phyloP scores from a whole-genome alignment of 2,797 vertebrate genomes.

The Liasis olivaceus region DNA sequence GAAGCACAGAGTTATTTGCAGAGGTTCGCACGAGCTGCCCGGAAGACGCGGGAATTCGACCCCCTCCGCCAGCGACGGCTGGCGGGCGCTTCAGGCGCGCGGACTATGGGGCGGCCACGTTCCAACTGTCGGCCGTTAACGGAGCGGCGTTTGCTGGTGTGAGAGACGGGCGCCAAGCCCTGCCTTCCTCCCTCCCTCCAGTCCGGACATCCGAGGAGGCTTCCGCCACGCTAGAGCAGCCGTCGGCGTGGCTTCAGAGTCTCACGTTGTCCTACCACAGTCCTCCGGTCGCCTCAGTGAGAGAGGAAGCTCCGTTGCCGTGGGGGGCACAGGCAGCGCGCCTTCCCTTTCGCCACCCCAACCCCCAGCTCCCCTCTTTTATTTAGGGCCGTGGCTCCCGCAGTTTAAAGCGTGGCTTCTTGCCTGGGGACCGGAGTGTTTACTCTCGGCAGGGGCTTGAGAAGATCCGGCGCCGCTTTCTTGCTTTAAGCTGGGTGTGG shows the following conservation, averaged over 20 bases:
- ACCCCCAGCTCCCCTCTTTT: too few relatives aligned
- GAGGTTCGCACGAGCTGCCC: neutral
- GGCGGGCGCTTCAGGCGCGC: neutral
- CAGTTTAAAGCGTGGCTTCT: neutral
- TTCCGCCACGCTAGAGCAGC: neutral
- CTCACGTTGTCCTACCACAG: neutral
- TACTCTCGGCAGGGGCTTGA: neutral
- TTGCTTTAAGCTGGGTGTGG: neutral
- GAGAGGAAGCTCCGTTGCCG: too few relatives aligned
- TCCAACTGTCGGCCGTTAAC: neutral
- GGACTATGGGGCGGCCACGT: neutral
- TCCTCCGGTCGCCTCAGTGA: neutral
- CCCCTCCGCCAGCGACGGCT: neutral
- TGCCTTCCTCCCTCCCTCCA: neutral
- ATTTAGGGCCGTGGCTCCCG: neutral
- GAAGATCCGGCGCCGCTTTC: neutral
- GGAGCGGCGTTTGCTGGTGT: neutral
- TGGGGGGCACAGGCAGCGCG: neutral
- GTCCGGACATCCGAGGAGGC: neutral
- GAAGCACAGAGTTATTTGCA: neutral
- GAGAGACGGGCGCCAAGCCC: neutral
- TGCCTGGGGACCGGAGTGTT: neutral
- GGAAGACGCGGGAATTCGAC: neutral
- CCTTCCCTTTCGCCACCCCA: too few relatives aligned
- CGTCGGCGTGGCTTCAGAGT: neutral